Evolutionary conservation across 2,113 vertebrate species (phyloP).

Genomic region (Hippocampus zosterae): DNA sequence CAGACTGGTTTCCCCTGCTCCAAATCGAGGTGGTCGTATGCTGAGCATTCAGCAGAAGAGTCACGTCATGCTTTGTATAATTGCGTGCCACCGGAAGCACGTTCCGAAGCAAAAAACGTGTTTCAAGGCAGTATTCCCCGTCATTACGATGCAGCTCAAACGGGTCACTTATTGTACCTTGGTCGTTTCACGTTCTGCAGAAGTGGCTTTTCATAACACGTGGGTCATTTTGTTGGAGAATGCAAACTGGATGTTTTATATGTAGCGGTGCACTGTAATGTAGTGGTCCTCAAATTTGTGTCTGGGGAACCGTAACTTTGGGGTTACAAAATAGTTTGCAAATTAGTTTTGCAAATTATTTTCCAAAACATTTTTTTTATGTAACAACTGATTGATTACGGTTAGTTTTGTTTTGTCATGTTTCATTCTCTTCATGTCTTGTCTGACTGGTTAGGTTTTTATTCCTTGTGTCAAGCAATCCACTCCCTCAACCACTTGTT

Average conservation of each 20-base stretch:
- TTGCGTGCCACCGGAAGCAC: not conserved
- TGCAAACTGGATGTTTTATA: too few species aligned
- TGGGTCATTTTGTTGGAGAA: not conserved
- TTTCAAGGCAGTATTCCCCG: slow-evolving; percentile 18
- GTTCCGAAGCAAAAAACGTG: not conserved
- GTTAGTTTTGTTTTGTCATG: too few species aligned
- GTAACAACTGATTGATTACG: too few species aligned
- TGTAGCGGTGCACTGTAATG: not conserved
- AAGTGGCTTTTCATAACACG: slow-evolving; percentile 39
- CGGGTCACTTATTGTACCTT: slow-evolving; percentile 5
- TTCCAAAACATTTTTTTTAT: not conserved
- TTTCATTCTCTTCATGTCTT: too few species aligned
- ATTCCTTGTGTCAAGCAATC: too few species aligned
- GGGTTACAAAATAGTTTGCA: too few species aligned
- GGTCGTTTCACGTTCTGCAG: not conserved
- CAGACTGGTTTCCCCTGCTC: slow-evolving; percentile 63
- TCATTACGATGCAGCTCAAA: not conserved
- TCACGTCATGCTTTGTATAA: slow-evolving; percentile 14
- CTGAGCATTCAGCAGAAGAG: slow-evolving; percentile 19
- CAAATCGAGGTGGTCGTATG: slow-evolving; percentile 31
- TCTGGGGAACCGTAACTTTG: too few species aligned
- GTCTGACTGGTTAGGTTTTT: too few species aligned
- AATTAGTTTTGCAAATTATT: not conserved
- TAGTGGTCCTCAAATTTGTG: not conserved
- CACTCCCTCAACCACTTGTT: too few species aligned